phyloP scores from a whole-genome alignment of 1,140 invertebrate genomes.

The Spodoptera litura region DNA sequence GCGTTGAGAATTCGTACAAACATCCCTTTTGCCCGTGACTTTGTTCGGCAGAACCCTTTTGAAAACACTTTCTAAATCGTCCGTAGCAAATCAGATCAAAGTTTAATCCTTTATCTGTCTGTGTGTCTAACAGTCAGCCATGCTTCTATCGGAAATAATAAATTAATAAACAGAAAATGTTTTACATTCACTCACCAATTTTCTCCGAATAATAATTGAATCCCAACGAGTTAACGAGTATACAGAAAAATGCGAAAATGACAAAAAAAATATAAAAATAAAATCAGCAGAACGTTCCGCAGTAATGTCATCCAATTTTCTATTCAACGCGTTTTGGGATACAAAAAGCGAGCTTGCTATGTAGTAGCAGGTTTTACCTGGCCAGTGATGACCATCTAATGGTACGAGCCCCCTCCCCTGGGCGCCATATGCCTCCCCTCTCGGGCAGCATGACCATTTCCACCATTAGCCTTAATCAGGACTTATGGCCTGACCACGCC shows the following conservation, averaged over 20 bases:
- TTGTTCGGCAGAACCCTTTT: too few species aligned
- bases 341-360: slow-evolving; percentile 6
- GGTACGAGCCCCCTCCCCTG: slow-evolving; percentile 27
- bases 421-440: slow-evolving; percentile 41
- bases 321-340: slow-evolving; percentile 9
- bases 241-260: background rate
- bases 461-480: slow-evolving; percentile 60
- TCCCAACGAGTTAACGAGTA: background rate
- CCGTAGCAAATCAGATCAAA: too few species aligned
- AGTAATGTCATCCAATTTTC: slow-evolving; percentile 34
- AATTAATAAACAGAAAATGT: background rate
- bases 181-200: too few species aligned
- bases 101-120: too few species aligned
- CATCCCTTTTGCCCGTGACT: too few species aligned
- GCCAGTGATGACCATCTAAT: slow-evolving; percentile 52
- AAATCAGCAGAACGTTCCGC: slow-evolving; percentile 3
- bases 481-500: slow-evolving; percentile 53
- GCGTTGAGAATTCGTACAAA: background rate
- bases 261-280: background rate
- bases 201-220: background rate
- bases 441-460: slow-evolving; percentile 25
- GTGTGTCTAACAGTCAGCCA: too few species aligned
- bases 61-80: too few species aligned
- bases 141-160: background rate
- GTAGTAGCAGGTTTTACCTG: slow-evolving; percentile 38